These are phyloP conservation scores for Eidolon helvum DNA, from an alignment of 2,113 vertebrate genomes.

Conservation along the genomic window DNA sequence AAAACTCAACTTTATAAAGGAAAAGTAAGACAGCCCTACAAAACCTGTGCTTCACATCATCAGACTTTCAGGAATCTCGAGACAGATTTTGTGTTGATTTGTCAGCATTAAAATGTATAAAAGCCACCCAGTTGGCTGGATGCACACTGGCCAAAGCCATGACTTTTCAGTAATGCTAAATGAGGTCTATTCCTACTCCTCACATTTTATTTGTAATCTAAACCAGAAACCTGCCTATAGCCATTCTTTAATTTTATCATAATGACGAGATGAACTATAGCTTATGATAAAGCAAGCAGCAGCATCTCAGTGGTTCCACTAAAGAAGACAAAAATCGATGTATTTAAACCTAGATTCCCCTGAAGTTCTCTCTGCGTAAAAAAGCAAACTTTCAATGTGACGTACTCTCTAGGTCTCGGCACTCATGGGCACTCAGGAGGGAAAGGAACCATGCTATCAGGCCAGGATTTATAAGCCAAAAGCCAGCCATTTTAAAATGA, in stretches of 20 bases:
- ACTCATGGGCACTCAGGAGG: neutral
- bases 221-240: constrained; percentile 20
- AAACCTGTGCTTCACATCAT: neutral
- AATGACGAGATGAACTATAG: constrained; percentile 23
- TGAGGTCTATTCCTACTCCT: neutral
- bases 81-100: neutral
- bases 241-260: constrained; percentile 43
- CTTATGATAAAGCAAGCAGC: constrained; percentile 17
- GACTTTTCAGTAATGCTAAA: constrained; percentile 17
- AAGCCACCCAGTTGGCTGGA: neutral
- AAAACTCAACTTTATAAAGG: neutral
- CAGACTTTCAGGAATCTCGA: neutral
- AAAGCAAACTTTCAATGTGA: neutral
- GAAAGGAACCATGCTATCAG: neutral
- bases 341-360: constrained; percentile 13
- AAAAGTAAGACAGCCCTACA: neutral
- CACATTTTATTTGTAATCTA: constrained; percentile 53
- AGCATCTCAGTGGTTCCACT: neutral
- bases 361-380: neutral
- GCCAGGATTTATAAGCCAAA: neutral
- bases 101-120: neutral
- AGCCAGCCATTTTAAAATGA: neutral
- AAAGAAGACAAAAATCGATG: neutral
- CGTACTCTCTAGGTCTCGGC: neutral
- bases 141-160: neutral